These are phyloP conservation scores for Mamestra brassicae DNA, from an alignment of 2,888 invertebrate genomes.

Conservation along the genomic window DNA sequence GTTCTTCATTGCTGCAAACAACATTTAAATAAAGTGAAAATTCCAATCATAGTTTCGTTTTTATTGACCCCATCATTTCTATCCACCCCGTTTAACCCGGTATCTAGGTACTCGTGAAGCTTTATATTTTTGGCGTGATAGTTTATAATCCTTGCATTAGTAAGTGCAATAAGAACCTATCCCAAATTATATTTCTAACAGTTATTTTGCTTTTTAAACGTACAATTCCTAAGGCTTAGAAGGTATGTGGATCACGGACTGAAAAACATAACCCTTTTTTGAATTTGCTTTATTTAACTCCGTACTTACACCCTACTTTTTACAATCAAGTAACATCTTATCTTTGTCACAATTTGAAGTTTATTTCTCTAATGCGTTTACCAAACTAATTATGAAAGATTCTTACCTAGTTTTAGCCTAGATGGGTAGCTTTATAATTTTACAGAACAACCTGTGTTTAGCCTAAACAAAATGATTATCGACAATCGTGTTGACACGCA, in stretches of 20 bases:
- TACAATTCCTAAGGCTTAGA: not conserved
- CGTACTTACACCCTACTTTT: too few relatives aligned
- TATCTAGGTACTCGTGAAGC: not conserved
- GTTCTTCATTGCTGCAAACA: too few relatives aligned
- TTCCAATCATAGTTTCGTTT: too few relatives aligned
- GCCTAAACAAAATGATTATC: slow-evolving; percentile 42
- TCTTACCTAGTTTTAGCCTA: not conserved
- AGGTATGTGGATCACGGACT: not conserved
- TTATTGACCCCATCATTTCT: too few relatives aligned
- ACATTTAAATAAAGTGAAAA: too few relatives aligned
- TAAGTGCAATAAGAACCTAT: not conserved
- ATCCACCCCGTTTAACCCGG: too few relatives aligned
- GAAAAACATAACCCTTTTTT: too few relatives aligned
- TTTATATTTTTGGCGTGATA: not conserved
- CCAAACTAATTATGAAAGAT: not conserved
- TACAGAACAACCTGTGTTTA: not conserved
- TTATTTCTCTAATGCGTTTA: not conserved
- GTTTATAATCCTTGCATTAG: not conserved
- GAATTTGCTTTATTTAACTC: too few relatives aligned
- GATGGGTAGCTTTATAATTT: not conserved
- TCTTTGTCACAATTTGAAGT: too few relatives aligned
- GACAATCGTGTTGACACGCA: slow-evolving; percentile 39
- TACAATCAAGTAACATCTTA: too few relatives aligned
- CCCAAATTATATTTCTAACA: not conserved
- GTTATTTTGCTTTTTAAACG: not conserved